Evolutionary conservation across 2,113 vertebrate genomes (phyloP), one percentile per base, ranked within the genome.

Genomic region (Actenoides lindsayi): DNA sequence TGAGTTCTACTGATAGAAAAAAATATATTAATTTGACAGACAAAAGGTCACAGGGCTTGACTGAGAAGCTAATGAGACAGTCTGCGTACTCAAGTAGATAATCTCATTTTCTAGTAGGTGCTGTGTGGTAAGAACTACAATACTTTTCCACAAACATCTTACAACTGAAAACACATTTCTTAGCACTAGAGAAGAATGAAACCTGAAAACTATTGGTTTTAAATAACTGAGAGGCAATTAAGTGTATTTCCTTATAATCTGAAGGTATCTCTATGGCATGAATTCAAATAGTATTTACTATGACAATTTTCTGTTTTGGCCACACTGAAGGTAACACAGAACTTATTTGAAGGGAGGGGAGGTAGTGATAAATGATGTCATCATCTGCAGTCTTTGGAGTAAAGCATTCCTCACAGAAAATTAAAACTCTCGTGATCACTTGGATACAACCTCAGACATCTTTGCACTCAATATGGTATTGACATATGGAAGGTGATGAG

Each of bases 31-130:
- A 83, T 69, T 69, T 64, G 33, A 68, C 84, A 83, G 79, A 82
- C 14, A 94, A 86, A 97, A 96, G 96, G 91, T 92, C 92, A 87
- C 20, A 39, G 35, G 67, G 50, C 39, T 90, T 88, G 75, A 69
- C 51, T 89, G 54, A 79, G 71, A 59, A 84, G 48, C 35, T 95
- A 78, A 65, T 90, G 69, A 87, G 88, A 95, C n/a, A 93, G 82
- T 62, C 60, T 94, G 48, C 87, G 86, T 37, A 71, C 65, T 56
- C 68, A 73, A 50, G 50, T 23, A 35, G 31, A 56, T 30, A 35
- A 75, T 79, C n/a, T 25, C 31, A 50, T 76, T 64, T 74, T 74
- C 35, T 41, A 89, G 35, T 62, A 93, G 76, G 33, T 92, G n/a
- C 25, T 77, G 63, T 59, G 67, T 89, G 12, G 21, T 76, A 64